Percentiles rank a stretch among this genome's conserved stretches.
phyloP scores from a whole-genome alignment of 2,888 invertebrate species.

The Agonopterix alstromeriana region DNA sequence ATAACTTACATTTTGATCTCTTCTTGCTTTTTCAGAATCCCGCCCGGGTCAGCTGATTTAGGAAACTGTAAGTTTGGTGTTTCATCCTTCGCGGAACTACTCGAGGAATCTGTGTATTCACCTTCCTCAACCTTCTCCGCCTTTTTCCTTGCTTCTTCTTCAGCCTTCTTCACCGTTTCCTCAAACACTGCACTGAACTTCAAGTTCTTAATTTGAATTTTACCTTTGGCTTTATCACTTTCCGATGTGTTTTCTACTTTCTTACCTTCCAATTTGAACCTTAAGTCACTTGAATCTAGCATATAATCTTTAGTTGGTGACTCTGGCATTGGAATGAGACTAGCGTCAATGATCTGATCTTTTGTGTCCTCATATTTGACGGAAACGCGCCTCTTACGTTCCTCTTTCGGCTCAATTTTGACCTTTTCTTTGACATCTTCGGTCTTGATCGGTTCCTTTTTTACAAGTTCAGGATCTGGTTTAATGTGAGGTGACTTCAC shows the following conservation, averaged over 20 bases:
- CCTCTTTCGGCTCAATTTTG: conserved; percentile 25
- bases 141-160: conserved; percentile 78
- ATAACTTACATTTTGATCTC: conserved; percentile 68
- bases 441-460: conserved; percentile 12
- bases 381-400: conserved; percentile 20
- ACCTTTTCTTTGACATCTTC: conserved; percentile 21
- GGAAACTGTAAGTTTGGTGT: conserved; percentile 58
- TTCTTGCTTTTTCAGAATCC: conserved; percentile 64
- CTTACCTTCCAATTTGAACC: conserved; percentile 42
- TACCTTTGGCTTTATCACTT: conserved; percentile 63
- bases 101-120: conserved; percentile 73
- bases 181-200: conserved; percentile 82
- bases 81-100: conserved; percentile 50
- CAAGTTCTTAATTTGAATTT: conserved; percentile 82
- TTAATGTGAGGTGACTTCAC: conserved; percentile 45
- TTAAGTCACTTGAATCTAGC: conserved; percentile 27
- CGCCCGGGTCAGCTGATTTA: conserved; percentile 65
- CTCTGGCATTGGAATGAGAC: conserved; percentile 56
- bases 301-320: conserved; percentile 35
- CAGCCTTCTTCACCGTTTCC: conserved; percentile 79
- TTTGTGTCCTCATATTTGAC: conserved; percentile 33
- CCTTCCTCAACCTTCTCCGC: conserved; percentile 80
- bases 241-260: conserved; percentile 36
- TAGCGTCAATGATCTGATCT: conserved; percentile 33
- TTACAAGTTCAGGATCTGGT: conserved; percentile 23